Conservation (phyloP, 2,113 vertebrate genomes). For the Phasianus colchicus region DNA sequence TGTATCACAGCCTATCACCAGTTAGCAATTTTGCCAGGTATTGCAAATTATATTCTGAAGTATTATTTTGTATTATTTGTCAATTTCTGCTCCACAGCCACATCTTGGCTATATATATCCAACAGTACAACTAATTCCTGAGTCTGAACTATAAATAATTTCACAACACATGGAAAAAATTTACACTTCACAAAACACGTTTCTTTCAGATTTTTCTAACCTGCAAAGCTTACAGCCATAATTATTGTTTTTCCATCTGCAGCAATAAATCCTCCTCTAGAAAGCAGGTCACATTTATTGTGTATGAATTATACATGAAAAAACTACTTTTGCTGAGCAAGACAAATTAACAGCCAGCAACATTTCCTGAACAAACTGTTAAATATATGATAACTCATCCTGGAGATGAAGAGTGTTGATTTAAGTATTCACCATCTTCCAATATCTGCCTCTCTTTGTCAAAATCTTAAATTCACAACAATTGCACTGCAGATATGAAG, state of each 20-base stretch:
- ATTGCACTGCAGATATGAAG: neutral
- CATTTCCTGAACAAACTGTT: conserved; percentile 52
- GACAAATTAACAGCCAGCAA: conserved; percentile 30
- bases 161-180: conserved; percentile 53
- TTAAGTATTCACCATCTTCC: neutral
- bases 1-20: neutral
- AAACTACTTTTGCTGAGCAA: neutral
- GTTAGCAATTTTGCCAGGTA: conserved; percentile 36
- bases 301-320: conserved; percentile 20
- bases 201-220: conserved; percentile 51
- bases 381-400: neutral
- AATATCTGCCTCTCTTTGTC: neutral
- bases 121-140: neutral
- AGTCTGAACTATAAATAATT: conserved; percentile 47
- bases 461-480: neutral
- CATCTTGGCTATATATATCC: neutral
- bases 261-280: conserved; percentile 40
- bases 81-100: conserved; percentile 1
- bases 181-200: conserved; percentile 40
- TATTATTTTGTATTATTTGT: conserved; percentile 7
- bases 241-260: conserved; percentile 56
- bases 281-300: neutral
- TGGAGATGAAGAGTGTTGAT: neutral
- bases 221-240: conserved; percentile 30
- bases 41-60: neutral